Percentiles rank a stretch among this genome's conserved stretches.
phyloP scores from a whole-genome alignment of 2,888 invertebrate species.

The Leucophenga maculata region DNA sequence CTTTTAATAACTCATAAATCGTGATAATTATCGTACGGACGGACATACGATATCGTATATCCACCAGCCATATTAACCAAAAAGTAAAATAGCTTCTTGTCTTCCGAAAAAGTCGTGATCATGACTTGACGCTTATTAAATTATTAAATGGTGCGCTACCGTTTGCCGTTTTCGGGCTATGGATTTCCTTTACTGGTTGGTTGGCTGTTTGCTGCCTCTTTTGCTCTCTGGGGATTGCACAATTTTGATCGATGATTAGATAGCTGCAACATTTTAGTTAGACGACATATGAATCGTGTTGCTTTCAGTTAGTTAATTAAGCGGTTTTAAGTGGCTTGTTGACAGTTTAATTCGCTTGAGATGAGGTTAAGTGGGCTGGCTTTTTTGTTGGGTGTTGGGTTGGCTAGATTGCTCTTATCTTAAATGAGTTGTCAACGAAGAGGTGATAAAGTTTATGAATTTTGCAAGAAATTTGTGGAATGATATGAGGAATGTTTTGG shows the following conservation, averaged over 20 bases:
- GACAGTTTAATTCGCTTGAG: conserved; percentile 23
- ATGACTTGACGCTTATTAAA: conserved; percentile 60
- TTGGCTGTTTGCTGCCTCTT: not conserved
- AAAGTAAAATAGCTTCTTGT: not conserved
- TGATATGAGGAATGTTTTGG: no score
- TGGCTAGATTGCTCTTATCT: no score
- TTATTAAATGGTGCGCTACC: conserved; percentile 60
- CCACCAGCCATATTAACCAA: not conserved
- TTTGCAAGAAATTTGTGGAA: no score
- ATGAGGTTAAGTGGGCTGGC: conserved; percentile 15
- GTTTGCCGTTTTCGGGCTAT: not conserved
- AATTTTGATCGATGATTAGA: conserved; percentile 59
- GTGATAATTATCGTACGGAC: conserved; percentile 53
- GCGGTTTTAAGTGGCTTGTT: conserved; percentile 20
- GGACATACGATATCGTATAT: not conserved
- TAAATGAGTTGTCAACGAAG: no score
- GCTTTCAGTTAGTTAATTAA: conserved; percentile 18
- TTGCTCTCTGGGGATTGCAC: conserved; percentile 50
- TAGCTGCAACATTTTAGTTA: conserved; percentile 31
- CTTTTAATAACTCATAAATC: conserved; percentile 51
- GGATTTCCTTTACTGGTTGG: not conserved
- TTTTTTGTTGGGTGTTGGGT: no score
- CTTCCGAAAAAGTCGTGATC: conserved; percentile 45
- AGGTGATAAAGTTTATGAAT: no score
- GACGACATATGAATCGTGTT: not conserved